Evolutionary conservation across 2,113 vertebrate species (phyloP), one percentile per base, ranked within the genome.

Genomic region (Rhinoderma darwinii): DNA sequence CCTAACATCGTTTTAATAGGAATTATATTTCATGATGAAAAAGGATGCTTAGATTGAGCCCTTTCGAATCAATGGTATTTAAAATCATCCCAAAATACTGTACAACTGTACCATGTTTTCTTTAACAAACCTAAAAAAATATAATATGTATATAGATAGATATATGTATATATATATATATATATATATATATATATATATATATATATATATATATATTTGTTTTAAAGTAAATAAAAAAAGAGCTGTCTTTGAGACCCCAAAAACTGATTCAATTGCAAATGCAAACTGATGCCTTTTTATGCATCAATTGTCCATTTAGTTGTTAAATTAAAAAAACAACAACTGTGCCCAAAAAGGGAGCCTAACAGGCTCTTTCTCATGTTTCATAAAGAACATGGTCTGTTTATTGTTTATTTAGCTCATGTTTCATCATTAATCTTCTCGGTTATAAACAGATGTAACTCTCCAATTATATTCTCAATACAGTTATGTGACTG

Each of bases 401-500:
- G 12, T 68, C 22, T 59, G 77, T 41, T 66, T 59, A 37, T 68
- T 30, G 43, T 50, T 82, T 47, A 50, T 70, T 66, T 82, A 68
- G 54, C 22, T 66, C 18, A 82, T 56, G 39, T 82, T 22, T 82
- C 14, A 15, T 68, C 39, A 47, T 82, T 82, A 82, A 82, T 82
- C 39, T 70, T 68, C 30, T 50, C 56, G 50, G 7, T 66, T 41
- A 50, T 43, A 82, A 66, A 82, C 80, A 70, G 61, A 82, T 82
- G 61, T 32, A 82, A 68, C 80, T 82, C 80, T 68, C 27, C 41
- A 82, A 70, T 82, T 82, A 82, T 32, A 68, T 68, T 82, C 41
- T 68, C 80, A 70, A 10, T 68, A 20, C 59, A 22, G 41, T 82
- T 61, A 25, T 66, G 59, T 82, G 41, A 35, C 30, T 82, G 61